Evolutionary conservation across 2,113 vertebrate species (phyloP).

Genomic region (Candoia aspera): DNA sequence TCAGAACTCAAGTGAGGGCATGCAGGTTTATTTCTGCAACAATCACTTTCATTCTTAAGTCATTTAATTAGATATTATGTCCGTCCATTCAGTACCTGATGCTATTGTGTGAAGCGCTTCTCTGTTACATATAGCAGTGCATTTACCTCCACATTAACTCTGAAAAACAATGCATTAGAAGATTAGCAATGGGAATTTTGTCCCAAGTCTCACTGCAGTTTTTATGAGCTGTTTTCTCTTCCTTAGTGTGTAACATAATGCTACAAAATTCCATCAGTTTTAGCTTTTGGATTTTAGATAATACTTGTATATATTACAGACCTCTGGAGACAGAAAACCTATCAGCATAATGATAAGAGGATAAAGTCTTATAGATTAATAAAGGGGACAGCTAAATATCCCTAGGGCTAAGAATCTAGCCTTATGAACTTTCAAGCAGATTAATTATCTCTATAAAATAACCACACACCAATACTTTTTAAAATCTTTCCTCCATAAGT

Average conservation of each 20-base stretch:
- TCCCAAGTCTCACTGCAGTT: neutral
- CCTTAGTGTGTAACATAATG: neutral
- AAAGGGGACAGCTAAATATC: neutral
- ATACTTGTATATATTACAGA: constrained; percentile 23
- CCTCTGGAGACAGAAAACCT: neutral
- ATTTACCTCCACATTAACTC: constrained; percentile 21
- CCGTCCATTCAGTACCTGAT: neutral
- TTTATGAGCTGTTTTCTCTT: neutral
- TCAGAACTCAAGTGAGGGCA: neutral
- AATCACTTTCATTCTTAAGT: neutral
- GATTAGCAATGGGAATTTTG: neutral
- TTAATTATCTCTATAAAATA: neutral
- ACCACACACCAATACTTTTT: neutral
- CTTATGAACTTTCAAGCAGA: neutral
- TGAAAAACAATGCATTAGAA: neutral
- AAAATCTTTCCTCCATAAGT: constrained; percentile 2
- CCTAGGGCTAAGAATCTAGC: neutral
- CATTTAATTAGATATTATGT: neutral
- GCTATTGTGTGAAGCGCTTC: constrained; percentile 19
- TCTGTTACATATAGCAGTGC: neutral
- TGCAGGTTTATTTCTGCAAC: neutral
- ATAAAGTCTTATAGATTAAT: constrained; percentile 30
- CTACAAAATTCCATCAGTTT: constrained; percentile 10
- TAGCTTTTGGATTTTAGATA: constrained; percentile 14
- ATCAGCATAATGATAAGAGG: constrained; percentile 21